Conservation (phyloP, 2,888 invertebrate genomes). For the Amiota communis region DNA sequence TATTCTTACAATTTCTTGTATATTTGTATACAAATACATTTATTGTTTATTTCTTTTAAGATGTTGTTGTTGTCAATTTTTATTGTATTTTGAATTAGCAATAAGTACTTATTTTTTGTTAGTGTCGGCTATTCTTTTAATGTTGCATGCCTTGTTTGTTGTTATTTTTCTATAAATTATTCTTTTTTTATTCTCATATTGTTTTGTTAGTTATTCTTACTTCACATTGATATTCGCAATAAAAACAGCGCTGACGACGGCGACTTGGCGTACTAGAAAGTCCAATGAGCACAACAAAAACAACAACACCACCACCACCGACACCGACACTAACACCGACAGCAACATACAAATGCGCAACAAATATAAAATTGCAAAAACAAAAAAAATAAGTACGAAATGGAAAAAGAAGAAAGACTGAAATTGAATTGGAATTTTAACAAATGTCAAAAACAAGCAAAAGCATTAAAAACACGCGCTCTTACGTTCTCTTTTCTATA, state of each 20-base stretch:
- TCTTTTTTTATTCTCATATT: conserved; percentile 13
- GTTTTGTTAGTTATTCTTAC: conserved; percentile 3
- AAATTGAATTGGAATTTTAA: conserved; percentile 10
- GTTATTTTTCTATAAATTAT: background rate
- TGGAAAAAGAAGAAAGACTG: background rate
- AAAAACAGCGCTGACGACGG: background rate
- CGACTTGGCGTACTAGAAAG: conserved; percentile 6
- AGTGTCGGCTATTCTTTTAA: conserved; percentile 1
- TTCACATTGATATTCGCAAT: conserved; percentile 21
- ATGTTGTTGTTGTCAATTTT: background rate
- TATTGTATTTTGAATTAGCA: background rate
- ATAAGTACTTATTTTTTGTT: background rate
- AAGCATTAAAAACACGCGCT: conserved; percentile 18
- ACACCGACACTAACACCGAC: background rate
- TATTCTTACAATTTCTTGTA: background rate
- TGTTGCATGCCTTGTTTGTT: conserved; percentile 14
- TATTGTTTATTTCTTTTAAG: background rate
- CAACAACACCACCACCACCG: no score
- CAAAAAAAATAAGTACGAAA: background rate
- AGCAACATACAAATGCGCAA: conserved; percentile 1
- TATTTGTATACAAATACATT: background rate
- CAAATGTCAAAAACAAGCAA: conserved; percentile 52
- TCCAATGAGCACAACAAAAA: conserved; percentile 3
- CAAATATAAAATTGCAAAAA: conserved; percentile 10
- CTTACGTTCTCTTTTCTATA: conserved; percentile 18